A percentile compares a stretch with the other conserved stretches of the same genome.
Conservation (phyloP, 2,888 invertebrate genomes). For the Aporophyla lueneburgensis region DNA sequence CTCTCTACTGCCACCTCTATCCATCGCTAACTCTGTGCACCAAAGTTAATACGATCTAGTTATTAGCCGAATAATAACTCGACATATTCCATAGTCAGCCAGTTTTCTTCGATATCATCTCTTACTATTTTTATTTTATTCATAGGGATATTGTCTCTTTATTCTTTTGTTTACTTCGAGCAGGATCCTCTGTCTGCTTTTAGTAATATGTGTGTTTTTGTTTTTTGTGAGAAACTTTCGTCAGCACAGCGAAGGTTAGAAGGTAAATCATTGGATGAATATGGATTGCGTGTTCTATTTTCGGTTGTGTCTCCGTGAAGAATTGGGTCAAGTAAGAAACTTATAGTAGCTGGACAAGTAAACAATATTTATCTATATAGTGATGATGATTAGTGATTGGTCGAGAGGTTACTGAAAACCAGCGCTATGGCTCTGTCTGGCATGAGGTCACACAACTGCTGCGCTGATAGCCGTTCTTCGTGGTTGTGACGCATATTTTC, state of each 20-base stretch:
- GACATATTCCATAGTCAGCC: conserved; percentile 87
- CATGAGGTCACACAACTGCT: too few species aligned
- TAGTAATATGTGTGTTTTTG: conserved; percentile 66
- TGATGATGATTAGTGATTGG: neutral
- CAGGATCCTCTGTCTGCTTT: conserved; percentile 53
- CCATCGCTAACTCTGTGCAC: conserved; percentile 64
- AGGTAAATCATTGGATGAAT: conserved; percentile 58
- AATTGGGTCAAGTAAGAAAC: conserved; percentile 48
- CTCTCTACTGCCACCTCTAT: conserved; percentile 70
- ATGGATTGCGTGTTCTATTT: conserved; percentile 49
- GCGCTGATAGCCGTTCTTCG: too few species aligned
- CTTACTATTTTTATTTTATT: conserved; percentile 90
- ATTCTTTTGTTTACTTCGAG: conserved; percentile 88
- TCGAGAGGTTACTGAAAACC: neutral
- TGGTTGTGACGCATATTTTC: too few species aligned
- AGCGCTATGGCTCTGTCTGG: too few species aligned
- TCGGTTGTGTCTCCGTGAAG: conserved; percentile 2
- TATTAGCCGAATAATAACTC: conserved; percentile 89
- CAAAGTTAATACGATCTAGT: conserved; percentile 87
- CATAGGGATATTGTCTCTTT: conserved; percentile 86
- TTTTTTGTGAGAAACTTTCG: conserved; percentile 61
- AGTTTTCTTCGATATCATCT: conserved; percentile 86
- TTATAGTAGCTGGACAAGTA: conserved; percentile 10
- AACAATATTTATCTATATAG: neutral
- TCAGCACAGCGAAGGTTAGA: conserved; percentile 61